Base-by-base conservation (phyloP, 2,113 vertebrate genomes). In the Ramphastos sulfuratus region DNA sequence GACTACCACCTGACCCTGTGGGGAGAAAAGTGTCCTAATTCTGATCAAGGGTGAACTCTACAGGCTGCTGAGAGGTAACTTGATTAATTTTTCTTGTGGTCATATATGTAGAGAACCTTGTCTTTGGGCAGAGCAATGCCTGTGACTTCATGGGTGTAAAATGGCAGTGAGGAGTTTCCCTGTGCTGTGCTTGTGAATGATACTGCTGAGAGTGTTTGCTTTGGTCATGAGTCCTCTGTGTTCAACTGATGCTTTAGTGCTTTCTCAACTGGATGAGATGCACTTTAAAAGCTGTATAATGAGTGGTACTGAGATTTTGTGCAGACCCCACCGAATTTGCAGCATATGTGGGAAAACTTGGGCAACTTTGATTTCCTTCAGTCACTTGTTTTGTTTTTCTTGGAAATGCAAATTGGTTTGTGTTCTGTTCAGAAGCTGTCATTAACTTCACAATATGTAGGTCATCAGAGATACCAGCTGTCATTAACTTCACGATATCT, bases 391-490 rank as follows among this genome's bases (percentile, higher is more conserved):
- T 92, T 2, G 23, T 67, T 95, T 85, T 71, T 33, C 59, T 71
- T 85, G 59, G 71, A 94, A 87, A 31, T 52, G 61, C 55, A 12
- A 35, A 44, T 80, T 63, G 37, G 54, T 82, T 88, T 72, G 42
- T 82, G 30, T 87, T 92, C 55, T 67, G 23, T 85, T 76, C 64
- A 71, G 87, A 80, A 94, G 75, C 60, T 21, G 67, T 63, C 58
- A 71, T 89, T 46, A 60, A 60, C 33, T 56, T 80, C 72, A 82
- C 55, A 20, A 2, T 72, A 65, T 64, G 65, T 86, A 64, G 83
- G 73, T 77, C 87, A 75, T 93, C 90, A 92, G 92, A 92, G 89
- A 92, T 94, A 35, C 44, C 37, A 94, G 75, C 60, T 21, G 67
- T 63, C 58, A 71, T 89, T 46, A 60, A 60, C 33, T 56, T 80